phyloP scores from a whole-genome alignment of 2,888 invertebrate species.

The Cheilosia grossa region DNA sequence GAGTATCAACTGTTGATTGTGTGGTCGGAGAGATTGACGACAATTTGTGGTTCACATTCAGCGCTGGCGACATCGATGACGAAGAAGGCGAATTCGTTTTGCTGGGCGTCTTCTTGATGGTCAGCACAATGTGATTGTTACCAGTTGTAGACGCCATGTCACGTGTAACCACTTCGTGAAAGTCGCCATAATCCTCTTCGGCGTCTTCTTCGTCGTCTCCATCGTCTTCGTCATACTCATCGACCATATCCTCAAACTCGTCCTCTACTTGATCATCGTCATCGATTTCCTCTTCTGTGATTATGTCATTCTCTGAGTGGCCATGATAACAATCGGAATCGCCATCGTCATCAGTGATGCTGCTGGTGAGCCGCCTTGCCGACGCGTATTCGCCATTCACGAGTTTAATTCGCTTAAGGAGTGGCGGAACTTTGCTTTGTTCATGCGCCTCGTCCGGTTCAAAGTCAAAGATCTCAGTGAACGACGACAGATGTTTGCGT shows the following conservation, averaged over 20 bases:
- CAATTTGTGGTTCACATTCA: conserved; percentile 38
- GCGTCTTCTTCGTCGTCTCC: conserved; percentile 71
- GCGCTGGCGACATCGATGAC: conserved; percentile 73
- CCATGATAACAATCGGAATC: conserved; percentile 61
- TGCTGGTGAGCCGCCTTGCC: conserved; percentile 72
- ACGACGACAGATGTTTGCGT: conserved; percentile 28
- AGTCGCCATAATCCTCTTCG: conserved; percentile 75
- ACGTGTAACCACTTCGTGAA: conserved; percentile 78
- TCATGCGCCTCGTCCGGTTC: conserved; percentile 25
- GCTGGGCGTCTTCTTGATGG: conserved; percentile 81
- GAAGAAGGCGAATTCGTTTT: conserved; percentile 79
- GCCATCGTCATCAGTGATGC: conserved; percentile 74
- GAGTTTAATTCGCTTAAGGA: conserved; percentile 77
- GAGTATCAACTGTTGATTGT: conserved; percentile 34
- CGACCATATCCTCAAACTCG: conserved; percentile 51
- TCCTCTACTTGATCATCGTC: conserved; percentile 56
- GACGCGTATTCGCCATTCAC: conserved; percentile 76
- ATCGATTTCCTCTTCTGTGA: conserved; percentile 60
- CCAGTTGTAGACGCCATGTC: conserved; percentile 77
- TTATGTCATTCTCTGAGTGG: conserved; percentile 61
- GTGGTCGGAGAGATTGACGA: conserved; percentile 19
- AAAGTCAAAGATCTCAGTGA: conserved; percentile 39
- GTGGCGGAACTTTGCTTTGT: conserved; percentile 21
- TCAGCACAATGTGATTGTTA: conserved; percentile 80
- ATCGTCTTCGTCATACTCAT: conserved; percentile 73